Evolutionary conservation across 1,140 invertebrate species (phyloP).

Genomic region (Atta texana): DNA sequence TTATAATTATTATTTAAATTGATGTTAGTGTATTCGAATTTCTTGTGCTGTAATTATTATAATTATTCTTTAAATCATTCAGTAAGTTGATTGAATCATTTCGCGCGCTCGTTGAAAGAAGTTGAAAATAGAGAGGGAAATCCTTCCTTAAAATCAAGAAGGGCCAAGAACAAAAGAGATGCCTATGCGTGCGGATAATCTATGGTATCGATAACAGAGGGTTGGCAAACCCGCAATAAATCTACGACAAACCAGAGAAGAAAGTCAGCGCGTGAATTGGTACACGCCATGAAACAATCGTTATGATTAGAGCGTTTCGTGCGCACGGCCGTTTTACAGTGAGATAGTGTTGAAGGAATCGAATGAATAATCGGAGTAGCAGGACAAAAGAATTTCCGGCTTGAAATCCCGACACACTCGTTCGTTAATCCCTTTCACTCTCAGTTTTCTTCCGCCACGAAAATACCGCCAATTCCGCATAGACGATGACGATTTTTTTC

Average conservation of each 20-base stretch:
- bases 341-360: conserved; percentile 43
- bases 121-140: neutral
- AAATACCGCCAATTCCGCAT: conserved; percentile 35
- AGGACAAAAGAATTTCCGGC: conserved; percentile 62
- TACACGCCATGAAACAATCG: conserved; percentile 65
- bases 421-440: conserved; percentile 47
- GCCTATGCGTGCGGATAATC: conserved; percentile 46
- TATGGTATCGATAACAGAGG: conserved; percentile 51
- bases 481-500: neutral
- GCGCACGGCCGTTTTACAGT: conserved; percentile 19
- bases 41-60: neutral
- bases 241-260: neutral
- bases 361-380: conserved; percentile 40
- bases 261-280: conserved; percentile 44
- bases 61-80: neutral
- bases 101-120: neutral
- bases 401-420: conserved; percentile 66
- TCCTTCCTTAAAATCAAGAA: conserved; percentile 27
- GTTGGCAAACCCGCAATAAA: conserved; percentile 44
- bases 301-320: conserved; percentile 68
- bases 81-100: neutral
- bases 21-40: neutral
- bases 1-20: neutral
- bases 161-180: conserved; percentile 5
- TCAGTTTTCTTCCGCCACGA: neutral